Conservation (phyloP, 53 echinoderm and acorn worm species). For the Apostichopus leukothele region DNA sequence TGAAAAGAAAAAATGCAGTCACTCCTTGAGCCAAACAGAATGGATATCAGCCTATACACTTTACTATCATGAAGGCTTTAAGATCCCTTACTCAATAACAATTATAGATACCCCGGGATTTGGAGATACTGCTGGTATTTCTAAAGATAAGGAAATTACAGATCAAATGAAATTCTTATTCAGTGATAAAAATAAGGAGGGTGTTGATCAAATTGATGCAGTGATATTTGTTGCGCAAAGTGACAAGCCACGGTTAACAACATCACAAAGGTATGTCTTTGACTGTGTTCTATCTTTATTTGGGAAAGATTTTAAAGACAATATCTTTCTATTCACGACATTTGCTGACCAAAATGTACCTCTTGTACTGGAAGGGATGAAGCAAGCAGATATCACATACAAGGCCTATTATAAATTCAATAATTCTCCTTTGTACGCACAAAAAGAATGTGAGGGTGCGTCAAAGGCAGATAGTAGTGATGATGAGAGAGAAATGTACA, state of each 20-base stretch:
- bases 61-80: background rate
- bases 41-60: conserved; percentile 51
- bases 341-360: conserved; percentile 48
- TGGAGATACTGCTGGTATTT: conserved; percentile 63
- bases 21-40: conserved; percentile 54
- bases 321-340: conserved; percentile 50
- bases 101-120: conserved; percentile 71
- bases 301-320: conserved; percentile 56
- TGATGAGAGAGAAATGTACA: background rate
- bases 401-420: conserved; percentile 50
- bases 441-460: background rate
- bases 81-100: conserved; percentile 42
- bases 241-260: conserved; percentile 42
- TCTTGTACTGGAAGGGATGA: conserved; percentile 48
- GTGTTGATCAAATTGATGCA: conserved; percentile 59
- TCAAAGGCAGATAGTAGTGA: too few relatives aligned
- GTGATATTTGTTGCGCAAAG: conserved; percentile 58
- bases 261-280: conserved; percentile 56
- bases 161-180: conserved; percentile 57
- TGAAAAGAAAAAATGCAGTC: background rate
- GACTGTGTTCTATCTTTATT: conserved; percentile 56
- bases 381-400: conserved; percentile 46
- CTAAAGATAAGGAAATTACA: conserved; percentile 54
- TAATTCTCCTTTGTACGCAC: conserved; percentile 57
- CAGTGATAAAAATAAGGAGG: background rate